Evolutionary conservation across 2,797 vertebrate genomes (phyloP).

Genomic region (Brotula barbata): DNA sequence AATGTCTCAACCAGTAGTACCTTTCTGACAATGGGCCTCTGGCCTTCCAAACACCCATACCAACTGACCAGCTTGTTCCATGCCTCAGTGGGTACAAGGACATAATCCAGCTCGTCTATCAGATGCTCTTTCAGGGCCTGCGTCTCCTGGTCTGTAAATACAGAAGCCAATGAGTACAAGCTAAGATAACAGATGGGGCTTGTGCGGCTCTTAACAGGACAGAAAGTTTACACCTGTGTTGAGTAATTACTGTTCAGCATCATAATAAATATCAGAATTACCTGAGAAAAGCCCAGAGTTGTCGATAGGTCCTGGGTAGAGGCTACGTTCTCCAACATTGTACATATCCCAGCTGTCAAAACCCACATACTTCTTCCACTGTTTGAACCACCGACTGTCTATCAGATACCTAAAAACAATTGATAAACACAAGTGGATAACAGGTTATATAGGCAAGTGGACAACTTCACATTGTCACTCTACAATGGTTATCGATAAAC

Average conservation of each 20-base stretch:
- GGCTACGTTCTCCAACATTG: constrained; percentile 86
- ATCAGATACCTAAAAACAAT: constrained; percentile 87
- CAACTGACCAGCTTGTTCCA: constrained; percentile 92
- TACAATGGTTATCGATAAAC: too few relatives aligned
- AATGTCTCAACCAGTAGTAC: constrained; percentile 68
- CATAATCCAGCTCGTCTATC: constrained; percentile 95
- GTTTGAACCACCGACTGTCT: constrained; percentile 96
- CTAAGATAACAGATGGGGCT: background rate
- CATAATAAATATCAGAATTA: constrained; percentile 57
- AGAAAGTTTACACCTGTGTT: background rate
- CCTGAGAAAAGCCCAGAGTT: constrained; percentile 95
- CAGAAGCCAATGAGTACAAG: background rate
- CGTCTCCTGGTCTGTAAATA: constrained; percentile 84
- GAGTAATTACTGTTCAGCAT: background rate
- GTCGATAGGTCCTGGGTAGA: constrained; percentile 93
- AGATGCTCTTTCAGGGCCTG: constrained; percentile 93
- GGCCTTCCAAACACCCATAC: constrained; percentile 90
- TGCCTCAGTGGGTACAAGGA: constrained; percentile 90
- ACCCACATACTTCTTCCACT: constrained; percentile 98
- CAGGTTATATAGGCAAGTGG: too few relatives aligned
- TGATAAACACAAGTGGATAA: constrained; percentile 17
- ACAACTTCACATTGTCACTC: background rate
- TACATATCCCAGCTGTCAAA: constrained; percentile 97
- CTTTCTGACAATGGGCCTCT: constrained; percentile 92
- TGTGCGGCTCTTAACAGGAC: background rate